phyloP scores from a whole-genome alignment of 2,888 invertebrate species.

The Drosophila heteroneura region DNA sequence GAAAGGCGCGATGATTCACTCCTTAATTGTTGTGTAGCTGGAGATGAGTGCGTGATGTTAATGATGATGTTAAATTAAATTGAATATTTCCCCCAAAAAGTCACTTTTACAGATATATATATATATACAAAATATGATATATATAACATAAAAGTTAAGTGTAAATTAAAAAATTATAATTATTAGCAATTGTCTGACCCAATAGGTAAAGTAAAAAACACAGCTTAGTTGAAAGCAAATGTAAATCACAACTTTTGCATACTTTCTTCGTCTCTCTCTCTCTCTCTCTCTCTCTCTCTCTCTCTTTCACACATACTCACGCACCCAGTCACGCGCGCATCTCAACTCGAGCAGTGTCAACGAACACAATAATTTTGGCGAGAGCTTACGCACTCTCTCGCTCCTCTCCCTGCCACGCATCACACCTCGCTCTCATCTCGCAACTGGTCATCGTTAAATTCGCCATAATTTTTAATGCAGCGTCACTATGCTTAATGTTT shows the following conservation, averaged over 20 bases:
- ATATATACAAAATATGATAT: not conserved
- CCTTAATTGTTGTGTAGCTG: not conserved
- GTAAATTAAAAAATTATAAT: not conserved
- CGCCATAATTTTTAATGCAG: constrained; percentile 40
- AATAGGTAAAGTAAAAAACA: not conserved
- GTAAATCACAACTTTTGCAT: not conserved
- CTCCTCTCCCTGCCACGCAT: constrained; percentile 13
- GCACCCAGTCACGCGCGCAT: constrained; percentile 29
- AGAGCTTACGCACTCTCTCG: constrained; percentile 37
- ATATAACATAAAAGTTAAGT: not conserved
- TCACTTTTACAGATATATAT: not conserved
- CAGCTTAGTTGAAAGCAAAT: not conserved
- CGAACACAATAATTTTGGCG: constrained; percentile 19
- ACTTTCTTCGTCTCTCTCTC: not conserved
- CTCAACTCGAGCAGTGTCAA: constrained; percentile 15
- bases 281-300: not conserved
- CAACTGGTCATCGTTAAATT: constrained; percentile 36
- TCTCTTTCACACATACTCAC: not conserved
- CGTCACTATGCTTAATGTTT: constrained; percentile 47
- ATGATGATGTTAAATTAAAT: not conserved
- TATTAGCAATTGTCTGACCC: not conserved
- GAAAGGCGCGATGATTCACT: constrained; percentile 31
- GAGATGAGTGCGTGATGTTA: not conserved
- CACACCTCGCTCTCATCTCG: constrained; percentile 17
- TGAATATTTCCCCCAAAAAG: not conserved